Percentiles rank a stretch among this genome's conserved stretches.
phyloP scores from a whole-genome alignment of 2,797 vertebrate genomes.

The Rhinella marina region DNA sequence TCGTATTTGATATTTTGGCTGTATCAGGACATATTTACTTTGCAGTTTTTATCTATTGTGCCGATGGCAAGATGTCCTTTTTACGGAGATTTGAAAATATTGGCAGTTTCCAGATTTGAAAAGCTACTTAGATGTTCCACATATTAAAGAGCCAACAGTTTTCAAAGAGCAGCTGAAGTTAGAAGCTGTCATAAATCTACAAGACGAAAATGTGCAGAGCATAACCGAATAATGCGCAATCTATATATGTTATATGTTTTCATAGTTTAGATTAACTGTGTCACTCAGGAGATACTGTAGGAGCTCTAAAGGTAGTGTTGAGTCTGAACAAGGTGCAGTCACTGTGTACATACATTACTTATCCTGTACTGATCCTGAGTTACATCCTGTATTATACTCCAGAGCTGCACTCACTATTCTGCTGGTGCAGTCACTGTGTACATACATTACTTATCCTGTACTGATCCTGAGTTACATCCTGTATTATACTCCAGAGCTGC shows the following conservation, averaged over 20 bases:
- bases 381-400: too few species aligned
- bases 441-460: too few species aligned
- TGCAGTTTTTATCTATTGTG: conserved; percentile 25
- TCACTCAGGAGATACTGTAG: too few species aligned
- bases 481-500: too few species aligned
- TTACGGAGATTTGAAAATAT: conserved; percentile 2
- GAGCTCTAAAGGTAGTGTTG: too few species aligned
- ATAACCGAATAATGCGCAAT: neutral
- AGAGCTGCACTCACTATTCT: too few species aligned
- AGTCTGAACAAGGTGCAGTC: too few species aligned
- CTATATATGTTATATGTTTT: neutral
- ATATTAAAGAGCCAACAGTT: neutral
- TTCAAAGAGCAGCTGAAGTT: neutral
- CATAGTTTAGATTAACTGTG: neutral
- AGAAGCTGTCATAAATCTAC: neutral
- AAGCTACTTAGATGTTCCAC: neutral
- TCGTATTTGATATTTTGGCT: neutral
- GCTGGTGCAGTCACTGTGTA: too few species aligned
- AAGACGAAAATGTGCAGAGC: neutral
- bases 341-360: too few species aligned
- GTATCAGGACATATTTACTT: conserved; percentile 20
- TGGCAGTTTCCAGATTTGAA: neutral
- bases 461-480: too few species aligned
- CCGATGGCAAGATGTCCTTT: conserved; percentile 15
- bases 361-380: too few species aligned